Evolutionary conservation across 2,888 invertebrate genomes (phyloP), one percentile per base, ranked within the genome.

Genomic region (Helleia helle): DNA sequence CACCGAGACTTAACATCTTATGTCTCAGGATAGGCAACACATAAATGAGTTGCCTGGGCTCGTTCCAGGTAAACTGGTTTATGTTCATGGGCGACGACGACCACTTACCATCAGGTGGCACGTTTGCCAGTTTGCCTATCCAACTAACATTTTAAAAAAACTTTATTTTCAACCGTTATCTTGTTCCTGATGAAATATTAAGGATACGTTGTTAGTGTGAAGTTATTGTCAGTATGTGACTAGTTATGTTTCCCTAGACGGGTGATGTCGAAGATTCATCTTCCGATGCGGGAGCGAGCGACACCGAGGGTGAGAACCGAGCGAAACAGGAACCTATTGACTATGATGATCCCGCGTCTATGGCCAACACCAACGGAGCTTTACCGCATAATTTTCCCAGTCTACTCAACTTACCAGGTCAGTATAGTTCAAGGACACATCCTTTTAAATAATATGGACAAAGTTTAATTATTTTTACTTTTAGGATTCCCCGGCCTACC

Each of bases 211-310:
- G n/a, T n/a, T n/a, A n/a, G n/a, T n/a, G n/a, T n/a, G n/a, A n/a
- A n/a, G n/a, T n/a, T n/a, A n/a, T n/a, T n/a, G n/a, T n/a, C n/a
- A n/a, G n/a, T n/a, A n/a, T n/a, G n/a, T n/a, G n/a, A n/a, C n/a
- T n/a, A 30, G n/a, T 26, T 9, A 29, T 18, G 15, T 1, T 3
- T 39, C 31, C 9, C 2, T n/a, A 55, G 55, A 55, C 52, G n/a
- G 81, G 76, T 1, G 83, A 92, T 28, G 93, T 93, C 34, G 94
- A 94, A 64, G 94, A 94, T 57, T 94, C 93, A 49, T 93, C 94
- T 48, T 93, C 93, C 58, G 94, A 94, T 61, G 93, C 92, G 41
- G 93, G 92, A 49, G 88, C 92, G 47, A 93, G 93, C 59, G 90
- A 89, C 70, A 86, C 86, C 28, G 89, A 90, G 56, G 87, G 89